A percentile compares a stretch with the other conserved stretches of the same genome.
phyloP scores from a whole-genome alignment of 2,797 vertebrate species.

The Crypturellus tataupa region DNA sequence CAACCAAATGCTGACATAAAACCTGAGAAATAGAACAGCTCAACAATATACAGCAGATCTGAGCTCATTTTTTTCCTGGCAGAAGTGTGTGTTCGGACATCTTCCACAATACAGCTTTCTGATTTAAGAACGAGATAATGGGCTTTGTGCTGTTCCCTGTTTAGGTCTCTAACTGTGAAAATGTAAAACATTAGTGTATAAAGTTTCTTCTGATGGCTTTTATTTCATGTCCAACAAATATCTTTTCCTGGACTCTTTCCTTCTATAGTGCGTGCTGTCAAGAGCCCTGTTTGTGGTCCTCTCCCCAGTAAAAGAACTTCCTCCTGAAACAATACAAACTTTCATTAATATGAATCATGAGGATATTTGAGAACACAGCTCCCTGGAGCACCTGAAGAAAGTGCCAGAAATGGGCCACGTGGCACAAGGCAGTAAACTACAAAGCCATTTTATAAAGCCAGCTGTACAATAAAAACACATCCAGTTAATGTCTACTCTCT shows the following conservation, averaged over 20 bases:
- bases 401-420: background rate
- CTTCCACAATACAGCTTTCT: background rate
- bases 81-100: background rate
- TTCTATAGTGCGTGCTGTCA: background rate
- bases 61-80: background rate
- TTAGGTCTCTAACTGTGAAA: background rate
- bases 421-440: slow-evolving; percentile 10
- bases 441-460: slow-evolving; percentile 27
- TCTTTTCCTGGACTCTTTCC: background rate
- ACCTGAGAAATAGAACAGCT: slow-evolving; percentile 6
- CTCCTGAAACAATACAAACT: background rate
- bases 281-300: background rate
- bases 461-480: background rate
- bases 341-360: background rate
- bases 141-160: background rate
- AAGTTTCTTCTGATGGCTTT: background rate
- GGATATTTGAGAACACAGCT: background rate
- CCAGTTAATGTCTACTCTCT: background rate
- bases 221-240: background rate
- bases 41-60: background rate
- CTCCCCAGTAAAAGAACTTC: background rate
- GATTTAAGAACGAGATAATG: background rate
- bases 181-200: background rate
- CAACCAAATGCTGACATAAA: background rate
- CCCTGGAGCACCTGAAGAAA: background rate